phyloP scores from a whole-genome alignment of 2,113 vertebrate species.

The Vimba vimba region DNA sequence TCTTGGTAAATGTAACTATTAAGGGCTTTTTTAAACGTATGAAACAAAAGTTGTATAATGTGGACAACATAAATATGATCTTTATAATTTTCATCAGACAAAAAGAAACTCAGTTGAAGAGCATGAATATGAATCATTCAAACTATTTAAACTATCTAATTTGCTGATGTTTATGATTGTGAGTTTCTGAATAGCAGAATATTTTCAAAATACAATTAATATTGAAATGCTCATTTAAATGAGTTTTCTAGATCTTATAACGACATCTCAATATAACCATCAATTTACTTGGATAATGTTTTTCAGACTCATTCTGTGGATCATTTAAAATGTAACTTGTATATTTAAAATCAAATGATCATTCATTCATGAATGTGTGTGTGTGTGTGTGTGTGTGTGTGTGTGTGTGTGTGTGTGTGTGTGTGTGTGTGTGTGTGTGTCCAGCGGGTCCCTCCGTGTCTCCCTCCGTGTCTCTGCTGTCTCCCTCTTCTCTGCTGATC shows the following conservation, averaged over 20 bases:
- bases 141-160: neutral
- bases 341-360: too few relatives aligned
- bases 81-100: too few relatives aligned
- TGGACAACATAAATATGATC: neutral
- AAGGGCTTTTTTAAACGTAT: neutral
- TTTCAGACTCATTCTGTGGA: too few relatives aligned
- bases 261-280: too few relatives aligned
- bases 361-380: too few relatives aligned
- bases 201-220: neutral
- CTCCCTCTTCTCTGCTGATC: conserved; percentile 12
- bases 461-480: conserved; percentile 29
- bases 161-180: neutral
- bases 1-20: neutral
- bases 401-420: neutral
- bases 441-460: conserved; percentile 7
- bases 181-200: neutral
- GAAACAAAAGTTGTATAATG: neutral
- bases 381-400: neutral
- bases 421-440: neutral
- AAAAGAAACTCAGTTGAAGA: neutral
- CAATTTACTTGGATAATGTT: too few relatives aligned
- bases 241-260: too few relatives aligned
- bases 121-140: neutral
- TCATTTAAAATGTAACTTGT: too few relatives aligned
- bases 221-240: too few relatives aligned